Percentiles rank a stretch among this genome's conserved stretches.
phyloP scores from a whole-genome alignment of 1,140 invertebrate species.

The Zaprionus vittiger region DNA sequence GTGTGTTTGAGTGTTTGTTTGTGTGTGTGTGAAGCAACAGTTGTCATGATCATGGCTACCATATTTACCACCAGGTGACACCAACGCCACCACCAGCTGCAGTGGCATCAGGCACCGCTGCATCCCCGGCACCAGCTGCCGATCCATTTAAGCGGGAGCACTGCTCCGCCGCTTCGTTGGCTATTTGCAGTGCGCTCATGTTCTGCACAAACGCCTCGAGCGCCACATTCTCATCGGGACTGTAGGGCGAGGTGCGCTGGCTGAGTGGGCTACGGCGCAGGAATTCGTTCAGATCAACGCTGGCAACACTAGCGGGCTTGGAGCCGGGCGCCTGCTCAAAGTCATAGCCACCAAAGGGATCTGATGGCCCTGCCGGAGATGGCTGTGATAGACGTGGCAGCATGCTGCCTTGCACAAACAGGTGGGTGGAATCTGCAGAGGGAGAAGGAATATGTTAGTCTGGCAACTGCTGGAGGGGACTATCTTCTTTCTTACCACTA shows the following conservation, averaged over 20 bases:
- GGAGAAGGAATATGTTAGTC: neutral
- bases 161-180: slow-evolving; percentile 69
- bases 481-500: slow-evolving; percentile 57
- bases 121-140: slow-evolving; percentile 47
- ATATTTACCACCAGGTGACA: slow-evolving; percentile 72
- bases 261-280: slow-evolving; percentile 74
- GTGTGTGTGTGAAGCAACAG: slow-evolving; percentile 39
- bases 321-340: slow-evolving; percentile 59
- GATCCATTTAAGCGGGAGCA: slow-evolving; percentile 70
- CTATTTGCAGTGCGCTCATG: slow-evolving; percentile 74
- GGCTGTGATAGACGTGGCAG: slow-evolving; percentile 64
- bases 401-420: slow-evolving; percentile 67
- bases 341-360: slow-evolving; percentile 73
- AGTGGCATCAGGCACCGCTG: slow-evolving; percentile 51
- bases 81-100: slow-evolving; percentile 54
- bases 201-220: slow-evolving; percentile 81
- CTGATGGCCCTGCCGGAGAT: slow-evolving; percentile 48
- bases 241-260: slow-evolving; percentile 79
- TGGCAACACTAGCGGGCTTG: slow-evolving; percentile 63
- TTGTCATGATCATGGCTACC: slow-evolving; percentile 53
- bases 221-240: slow-evolving; percentile 69
- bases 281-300: slow-evolving; percentile 70
- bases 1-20: neutral
- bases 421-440: slow-evolving; percentile 57
- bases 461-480: neutral